Conservation (phyloP, 2,113 vertebrate species). For the Strix uralensis region DNA sequence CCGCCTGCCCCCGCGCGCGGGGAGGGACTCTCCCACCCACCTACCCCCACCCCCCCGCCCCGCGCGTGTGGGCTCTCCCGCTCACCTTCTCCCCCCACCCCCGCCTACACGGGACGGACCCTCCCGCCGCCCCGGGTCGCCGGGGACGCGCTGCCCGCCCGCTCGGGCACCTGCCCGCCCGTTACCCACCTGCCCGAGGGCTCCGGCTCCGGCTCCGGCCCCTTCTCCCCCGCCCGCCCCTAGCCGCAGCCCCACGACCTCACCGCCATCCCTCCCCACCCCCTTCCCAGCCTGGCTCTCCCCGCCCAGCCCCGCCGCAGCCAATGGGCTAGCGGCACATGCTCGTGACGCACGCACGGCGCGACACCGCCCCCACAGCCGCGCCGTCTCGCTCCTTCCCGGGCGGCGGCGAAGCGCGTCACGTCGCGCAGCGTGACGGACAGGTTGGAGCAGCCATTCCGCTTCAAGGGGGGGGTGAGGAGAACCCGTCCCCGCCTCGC, state of each 20-base stretch:
- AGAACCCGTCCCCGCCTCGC: not conserved
- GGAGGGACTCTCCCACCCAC: not conserved
- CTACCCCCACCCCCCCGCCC: too few relatives aligned
- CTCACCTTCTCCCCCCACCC: too few relatives aligned
- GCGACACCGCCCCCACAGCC: not conserved
- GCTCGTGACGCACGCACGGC: fast-evolving
- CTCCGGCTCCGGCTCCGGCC: not conserved
- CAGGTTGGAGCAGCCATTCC: fast-evolving
- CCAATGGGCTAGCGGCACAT: not conserved
- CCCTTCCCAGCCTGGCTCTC: not conserved
- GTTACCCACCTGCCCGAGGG: not conserved
- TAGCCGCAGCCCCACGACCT: not conserved
- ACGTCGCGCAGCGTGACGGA: fast-evolving
- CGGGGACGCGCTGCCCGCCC: too few relatives aligned
- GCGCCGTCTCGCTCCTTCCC: fast-evolving
- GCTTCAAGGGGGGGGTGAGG: fast-evolving
- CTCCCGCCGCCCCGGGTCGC: too few relatives aligned
- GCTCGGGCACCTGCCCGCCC: not conserved
- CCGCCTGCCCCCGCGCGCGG: too few relatives aligned
- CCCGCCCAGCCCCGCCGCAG: not conserved
- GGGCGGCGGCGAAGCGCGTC: not conserved
- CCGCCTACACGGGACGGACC: too few relatives aligned
- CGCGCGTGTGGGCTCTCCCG: not conserved
- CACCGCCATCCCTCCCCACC: not conserved
- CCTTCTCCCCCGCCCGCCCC: not conserved